Base-by-base conservation (phyloP, 2,113 vertebrate species). In the Phycodurus eques region DNA sequence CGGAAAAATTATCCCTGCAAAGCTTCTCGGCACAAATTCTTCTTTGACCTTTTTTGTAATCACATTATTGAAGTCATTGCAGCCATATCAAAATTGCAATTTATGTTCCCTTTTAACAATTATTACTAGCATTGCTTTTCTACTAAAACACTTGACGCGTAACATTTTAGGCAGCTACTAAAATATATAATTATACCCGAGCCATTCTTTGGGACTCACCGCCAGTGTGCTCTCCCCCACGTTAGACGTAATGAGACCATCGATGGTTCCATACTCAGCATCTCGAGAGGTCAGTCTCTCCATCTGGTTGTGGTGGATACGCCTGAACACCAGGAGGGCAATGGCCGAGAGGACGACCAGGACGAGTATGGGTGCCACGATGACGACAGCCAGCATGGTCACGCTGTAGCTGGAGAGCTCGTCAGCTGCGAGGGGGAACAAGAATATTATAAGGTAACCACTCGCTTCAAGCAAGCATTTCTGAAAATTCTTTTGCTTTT, bases 201-300 rank as follows among this genome's bases (percentile, higher is more conserved):
- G 49, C 17, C 31, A 22, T n/a, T 15, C 43, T 43, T 3, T 4
- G 62, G n/a, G 9, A 94, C 97, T 96, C 87, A 99, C 98, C 85
- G 98, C 98, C 81, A 99, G 81, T 0, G 96, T 99, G 93, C 95
- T 99, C 79, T 99, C 98, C 43, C 97, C 98, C 62, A 99, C 97
- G 0, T 99, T 99, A 4, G 98, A 98, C 5, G 98, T 95, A 70
- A 99, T 99, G 56, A 99, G 95, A 8, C 97, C 98, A 68, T 99
- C 97, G 0, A 99, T 96, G 2, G 96, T 95, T 74, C 97, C 98
- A 0, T 98, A 98, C 59, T 99, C 98, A 2, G 95, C 96, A 64
- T 99, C 97, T 46, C 96, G 93, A 0, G 95, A 93, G 0, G 94
- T 96, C 39, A 98, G 92, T 47, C 96, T 93, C 83, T 99, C 96